phyloP scores from a whole-genome alignment of 2,888 invertebrate genomes.

The Yponomeuta sedellus region DNA sequence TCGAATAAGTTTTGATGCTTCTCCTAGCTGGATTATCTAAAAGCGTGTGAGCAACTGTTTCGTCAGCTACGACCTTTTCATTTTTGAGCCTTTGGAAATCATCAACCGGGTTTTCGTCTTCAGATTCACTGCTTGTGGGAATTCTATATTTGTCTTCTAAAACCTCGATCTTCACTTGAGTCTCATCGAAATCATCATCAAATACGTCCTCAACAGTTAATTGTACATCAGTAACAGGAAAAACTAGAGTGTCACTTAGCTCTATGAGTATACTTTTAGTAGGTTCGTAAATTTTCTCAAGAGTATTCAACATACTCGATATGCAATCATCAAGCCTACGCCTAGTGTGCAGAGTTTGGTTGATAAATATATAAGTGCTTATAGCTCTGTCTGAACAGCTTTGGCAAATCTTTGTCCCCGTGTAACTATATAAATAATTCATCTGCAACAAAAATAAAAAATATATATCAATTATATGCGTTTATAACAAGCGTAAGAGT shows the following conservation, averaged over 20 bases:
- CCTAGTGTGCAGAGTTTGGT: constrained; percentile 43
- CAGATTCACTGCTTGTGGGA: constrained; percentile 39
- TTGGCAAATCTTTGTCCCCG: constrained; percentile 61
- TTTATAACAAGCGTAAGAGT: constrained; percentile 10
- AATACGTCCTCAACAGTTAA: neutral
- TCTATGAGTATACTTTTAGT: constrained; percentile 51
- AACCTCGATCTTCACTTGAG: constrained; percentile 45
- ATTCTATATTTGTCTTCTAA: constrained; percentile 64
- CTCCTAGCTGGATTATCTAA: constrained; percentile 33
- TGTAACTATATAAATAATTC: constrained; percentile 40
- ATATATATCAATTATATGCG: neutral
- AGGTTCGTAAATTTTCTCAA: constrained; percentile 33
- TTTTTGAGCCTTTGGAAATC: neutral
- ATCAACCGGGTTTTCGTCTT: constrained; percentile 13
- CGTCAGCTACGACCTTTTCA: neutral
- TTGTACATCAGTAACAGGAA: constrained; percentile 33
- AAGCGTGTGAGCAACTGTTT: neutral
- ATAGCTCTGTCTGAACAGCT: constrained; percentile 54
- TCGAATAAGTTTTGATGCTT: constrained; percentile 37
- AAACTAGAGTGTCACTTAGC: constrained; percentile 44
- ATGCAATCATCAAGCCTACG: constrained; percentile 50
- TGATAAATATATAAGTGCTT: constrained; percentile 50
- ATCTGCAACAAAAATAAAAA: constrained; percentile 58
- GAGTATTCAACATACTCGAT: constrained; percentile 41
- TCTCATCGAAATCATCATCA: constrained; percentile 32